A percentile compares a stretch with the other conserved stretches of the same genome.
Evolutionary conservation across 2,888 invertebrate species (phyloP).

Genomic region (Erebia epiphron): DNA sequence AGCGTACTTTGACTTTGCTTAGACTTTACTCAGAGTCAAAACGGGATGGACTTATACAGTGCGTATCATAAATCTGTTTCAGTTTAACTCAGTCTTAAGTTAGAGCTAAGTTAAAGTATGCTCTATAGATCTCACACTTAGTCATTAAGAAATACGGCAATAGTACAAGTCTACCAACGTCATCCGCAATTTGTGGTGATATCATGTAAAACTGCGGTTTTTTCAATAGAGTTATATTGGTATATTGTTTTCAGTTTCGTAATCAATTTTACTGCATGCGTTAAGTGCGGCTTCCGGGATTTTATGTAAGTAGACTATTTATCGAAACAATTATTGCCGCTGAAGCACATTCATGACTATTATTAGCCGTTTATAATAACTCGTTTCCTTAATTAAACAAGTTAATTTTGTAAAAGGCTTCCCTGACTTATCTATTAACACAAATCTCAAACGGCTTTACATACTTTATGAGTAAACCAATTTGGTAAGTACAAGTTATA

Average conservation of each 20-base stretch:
- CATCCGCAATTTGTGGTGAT: not conserved
- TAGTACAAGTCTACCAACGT: not conserved
- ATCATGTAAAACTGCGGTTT: conserved; percentile 12
- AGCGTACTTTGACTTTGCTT: too few relatives aligned
- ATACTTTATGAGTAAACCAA: not conserved
- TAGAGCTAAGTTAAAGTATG: too few relatives aligned
- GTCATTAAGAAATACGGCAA: not conserved
- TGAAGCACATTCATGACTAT: conserved; percentile 40
- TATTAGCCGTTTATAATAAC: conserved; percentile 28
- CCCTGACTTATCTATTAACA: not conserved
- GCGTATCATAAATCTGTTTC: too few relatives aligned
- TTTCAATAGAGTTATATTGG: conserved; percentile 51
- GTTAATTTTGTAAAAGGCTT: conserved; percentile 14
- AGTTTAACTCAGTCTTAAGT: too few relatives aligned
- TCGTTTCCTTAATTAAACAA: conserved; percentile 29
- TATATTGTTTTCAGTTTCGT: conserved; percentile 51
- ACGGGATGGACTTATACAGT: too few relatives aligned
- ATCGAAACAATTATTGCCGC: conserved; percentile 37
- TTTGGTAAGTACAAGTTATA: not conserved
- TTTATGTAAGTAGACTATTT: conserved; percentile 51
- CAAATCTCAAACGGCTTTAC: not conserved
- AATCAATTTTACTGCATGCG: conserved; percentile 36
- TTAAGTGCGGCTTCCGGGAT: conserved; percentile 49
- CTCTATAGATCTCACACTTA: too few relatives aligned
- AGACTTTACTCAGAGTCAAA: too few relatives aligned